These are phyloP conservation scores for Podotricha telesiphe DNA, from an alignment of 2,888 invertebrate species.

Conservation along the genomic window DNA sequence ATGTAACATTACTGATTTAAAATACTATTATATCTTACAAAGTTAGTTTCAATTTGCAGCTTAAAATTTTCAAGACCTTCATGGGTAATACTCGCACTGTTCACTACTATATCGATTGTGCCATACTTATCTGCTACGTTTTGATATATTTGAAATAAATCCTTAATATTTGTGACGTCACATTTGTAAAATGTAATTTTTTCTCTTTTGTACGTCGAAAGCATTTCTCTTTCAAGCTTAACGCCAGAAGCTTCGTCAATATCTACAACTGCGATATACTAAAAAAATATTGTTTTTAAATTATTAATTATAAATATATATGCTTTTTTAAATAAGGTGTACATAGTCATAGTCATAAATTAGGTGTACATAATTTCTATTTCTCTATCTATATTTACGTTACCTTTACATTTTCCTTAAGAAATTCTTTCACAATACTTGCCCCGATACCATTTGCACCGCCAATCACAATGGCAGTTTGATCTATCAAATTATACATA, in stretches of 20 bases:
- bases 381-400: no score
- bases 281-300: no score
- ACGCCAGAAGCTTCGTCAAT: conserved; percentile 60
- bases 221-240: conserved; percentile 58
- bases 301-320: no score
- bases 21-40: conserved; percentile 56
- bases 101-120: conserved; percentile 65
- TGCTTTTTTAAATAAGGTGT: no score
- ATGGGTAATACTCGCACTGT: conserved; percentile 64
- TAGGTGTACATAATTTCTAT: no score
- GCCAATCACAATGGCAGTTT: conserved; percentile 55
- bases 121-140: conserved; percentile 63
- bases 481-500: conserved; percentile 41
- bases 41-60: conserved; percentile 64
- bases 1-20: not conserved
- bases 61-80: conserved; percentile 51
- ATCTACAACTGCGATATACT: conserved; percentile 72
- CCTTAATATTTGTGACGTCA: conserved; percentile 63
- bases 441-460: conserved; percentile 58
- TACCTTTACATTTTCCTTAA: conserved; percentile 56
- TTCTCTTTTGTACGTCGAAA: conserved; percentile 60
- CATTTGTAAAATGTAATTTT: conserved; percentile 71
- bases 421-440: conserved; percentile 46
- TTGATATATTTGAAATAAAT: conserved; percentile 59
- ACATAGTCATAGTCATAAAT: no score